Evolutionary conservation across 30 jellyfish, hydroid and myxozoan genomes (phyloP).

Genomic region (Cassiopea andromeda): DNA sequence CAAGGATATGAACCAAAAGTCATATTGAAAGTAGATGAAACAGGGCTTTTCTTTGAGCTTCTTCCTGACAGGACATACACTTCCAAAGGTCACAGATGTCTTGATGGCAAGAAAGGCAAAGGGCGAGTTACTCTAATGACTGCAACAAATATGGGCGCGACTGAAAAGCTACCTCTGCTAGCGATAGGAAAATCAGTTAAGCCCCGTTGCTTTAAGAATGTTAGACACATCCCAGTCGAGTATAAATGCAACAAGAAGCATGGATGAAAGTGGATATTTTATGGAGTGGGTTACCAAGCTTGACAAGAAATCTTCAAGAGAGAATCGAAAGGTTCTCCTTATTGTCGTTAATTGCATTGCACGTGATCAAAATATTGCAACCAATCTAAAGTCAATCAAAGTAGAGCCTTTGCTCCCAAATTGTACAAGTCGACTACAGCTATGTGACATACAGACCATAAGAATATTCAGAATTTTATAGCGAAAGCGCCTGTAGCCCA

Average conservation of each 20-base stretch:
- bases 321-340: constrained; percentile 22
- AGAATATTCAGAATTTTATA: not conserved
- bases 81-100: constrained; percentile 28
- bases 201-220: not conserved
- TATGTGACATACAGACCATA: constrained; percentile 25
- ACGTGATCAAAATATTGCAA: constrained; percentile 25
- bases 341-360: constrained; percentile 32
- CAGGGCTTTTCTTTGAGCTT: constrained; percentile 29
- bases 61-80: constrained; percentile 47
- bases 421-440: constrained; percentile 36
- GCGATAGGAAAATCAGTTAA: not conserved
- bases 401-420: constrained; percentile 8
- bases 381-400: constrained; percentile 17
- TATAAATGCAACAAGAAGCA: constrained; percentile 13
- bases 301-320: not conserved
- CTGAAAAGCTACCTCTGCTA: not conserved
- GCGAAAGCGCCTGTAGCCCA: constrained; percentile 29
- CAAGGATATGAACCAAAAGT: constrained; percentile 24
- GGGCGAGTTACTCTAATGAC: not conserved
- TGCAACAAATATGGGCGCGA: not conserved
- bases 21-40: constrained; percentile 11
- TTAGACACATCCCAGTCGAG: constrained; percentile 3
- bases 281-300: not conserved
- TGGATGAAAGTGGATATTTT: constrained; percentile 1
- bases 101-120: constrained; percentile 11